Evolutionary conservation across 2,888 invertebrate genomes (phyloP).

Genomic region (Clitarchus hookeri): DNA sequence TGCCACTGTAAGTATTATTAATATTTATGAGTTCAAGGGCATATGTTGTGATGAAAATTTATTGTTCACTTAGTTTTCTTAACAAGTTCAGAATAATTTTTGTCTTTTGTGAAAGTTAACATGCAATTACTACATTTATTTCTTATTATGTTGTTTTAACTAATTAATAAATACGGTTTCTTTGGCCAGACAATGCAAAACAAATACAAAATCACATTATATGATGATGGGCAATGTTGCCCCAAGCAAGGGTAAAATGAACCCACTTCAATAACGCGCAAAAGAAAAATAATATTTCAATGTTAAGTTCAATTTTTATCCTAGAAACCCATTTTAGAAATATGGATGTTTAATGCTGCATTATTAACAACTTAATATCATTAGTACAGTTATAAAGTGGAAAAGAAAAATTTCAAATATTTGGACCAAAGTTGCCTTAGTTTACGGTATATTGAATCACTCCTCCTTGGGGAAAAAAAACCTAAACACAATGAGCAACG

Average conservation of each 20-base stretch:
- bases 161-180: background rate
- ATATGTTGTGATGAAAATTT: background rate
- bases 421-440: background rate
- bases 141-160: background rate
- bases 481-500: too few relatives aligned
- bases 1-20: background rate
- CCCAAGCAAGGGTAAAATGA: background rate
- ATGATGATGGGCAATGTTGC: background rate
- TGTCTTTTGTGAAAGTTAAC: too few relatives aligned
- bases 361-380: background rate
- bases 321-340: too few relatives aligned
- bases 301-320: background rate
- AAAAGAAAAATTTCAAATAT: slow-evolving; percentile 10
- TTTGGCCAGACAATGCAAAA: background rate
- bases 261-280: background rate
- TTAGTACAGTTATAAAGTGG: background rate
- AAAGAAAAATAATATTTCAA: background rate
- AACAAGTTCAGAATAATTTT: too few relatives aligned
- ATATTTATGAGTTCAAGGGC: background rate
- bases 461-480: too few relatives aligned
- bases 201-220: background rate
- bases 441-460: too few relatives aligned
- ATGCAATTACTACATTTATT: background rate
- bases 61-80: background rate
- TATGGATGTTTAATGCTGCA: background rate